phyloP scores from a whole-genome alignment of 1,140 invertebrate genomes.

The Lepidurus apus region DNA sequence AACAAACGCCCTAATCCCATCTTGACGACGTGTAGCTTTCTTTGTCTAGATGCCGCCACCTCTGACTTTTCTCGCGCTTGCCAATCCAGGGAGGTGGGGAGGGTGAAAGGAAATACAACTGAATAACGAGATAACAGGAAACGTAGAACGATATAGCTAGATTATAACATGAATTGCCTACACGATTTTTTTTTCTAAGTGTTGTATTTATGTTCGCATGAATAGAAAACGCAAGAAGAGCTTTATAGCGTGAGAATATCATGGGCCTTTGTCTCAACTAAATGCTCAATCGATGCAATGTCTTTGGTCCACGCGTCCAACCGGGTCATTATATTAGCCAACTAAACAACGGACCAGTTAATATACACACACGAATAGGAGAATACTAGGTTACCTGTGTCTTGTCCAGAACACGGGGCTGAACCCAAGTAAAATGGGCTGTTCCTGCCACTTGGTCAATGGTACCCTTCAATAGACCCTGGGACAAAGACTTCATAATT shows the following conservation, averaged over 20 bases:
- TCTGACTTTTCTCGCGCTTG: too few species aligned
- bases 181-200: background rate
- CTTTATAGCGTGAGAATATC: constrained; percentile 71
- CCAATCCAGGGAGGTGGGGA: too few species aligned
- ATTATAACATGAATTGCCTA: background rate
- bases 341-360: constrained; percentile 49
- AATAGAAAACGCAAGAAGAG: constrained; percentile 22
- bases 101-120: too few species aligned
- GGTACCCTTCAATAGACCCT: constrained; percentile 84
- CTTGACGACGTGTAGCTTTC: background rate
- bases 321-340: constrained; percentile 68
- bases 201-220: constrained; percentile 27
- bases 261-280: constrained; percentile 72
- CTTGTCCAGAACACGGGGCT: constrained; percentile 79
- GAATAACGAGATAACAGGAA: too few species aligned
- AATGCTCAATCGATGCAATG: constrained; percentile 70
- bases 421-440: constrained; percentile 84
- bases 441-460: constrained; percentile 87
- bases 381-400: constrained; percentile 50
- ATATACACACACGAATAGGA: background rate
- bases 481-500: constrained; percentile 96
- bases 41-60: background rate
- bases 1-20: background rate
- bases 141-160: too few species aligned
- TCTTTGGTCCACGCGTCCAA: constrained; percentile 76